Evolutionary conservation across 30 jellyfish, hydroid and myxozoan species (phyloP), one percentile per base, ranked within the genome.

Genomic region (Morbakka virulenta): DNA sequence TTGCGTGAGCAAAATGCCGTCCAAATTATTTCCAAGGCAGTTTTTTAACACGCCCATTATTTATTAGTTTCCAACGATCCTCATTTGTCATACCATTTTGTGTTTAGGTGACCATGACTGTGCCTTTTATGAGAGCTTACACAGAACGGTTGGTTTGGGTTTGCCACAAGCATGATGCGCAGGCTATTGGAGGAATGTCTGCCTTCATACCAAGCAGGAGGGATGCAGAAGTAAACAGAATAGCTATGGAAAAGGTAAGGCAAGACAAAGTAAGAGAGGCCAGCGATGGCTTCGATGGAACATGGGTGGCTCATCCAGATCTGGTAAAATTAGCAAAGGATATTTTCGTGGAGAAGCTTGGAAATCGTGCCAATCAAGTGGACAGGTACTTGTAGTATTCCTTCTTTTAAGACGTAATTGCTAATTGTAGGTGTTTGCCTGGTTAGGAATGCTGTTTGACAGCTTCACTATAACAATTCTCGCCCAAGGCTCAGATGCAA

Each of bases 181-280:
- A 89, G 32, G 97, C 97, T n/a, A 89, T 89, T 95, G 97, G 97
- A 1, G 97, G 97, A 21, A 89, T 89, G 97, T 89, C 97, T 23
- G 97, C 97, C 6, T 89, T 89, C 61, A 89, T 89, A 17, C 97
- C 97, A 25, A 81, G 95, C 76, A 82, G 97, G n/a, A 89, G 95
- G 52, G 95, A 89, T 64, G 94, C 94, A 28, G 95, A 82, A 47
- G 91, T 89, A 50, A 89, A 89, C 68, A 74, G 69, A 48, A 72
- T 83, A 2, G 97, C 97, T 48, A 81, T 82, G 66, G 95, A 83
- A 36, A 94, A 89, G 82, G 97, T 89, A 13, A 50, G 87, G 21
- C 63, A 20, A 26, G 97, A 89, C 81, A 89, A 89, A 69, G 97
- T 81, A 50, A 72, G 95, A 13, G 97, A 89, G 75, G 96, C 79